A percentile compares a stretch with the other conserved stretches of the same genome.
Conservation (phyloP, 2,888 invertebrate species). For the Orthosia cruda region DNA sequence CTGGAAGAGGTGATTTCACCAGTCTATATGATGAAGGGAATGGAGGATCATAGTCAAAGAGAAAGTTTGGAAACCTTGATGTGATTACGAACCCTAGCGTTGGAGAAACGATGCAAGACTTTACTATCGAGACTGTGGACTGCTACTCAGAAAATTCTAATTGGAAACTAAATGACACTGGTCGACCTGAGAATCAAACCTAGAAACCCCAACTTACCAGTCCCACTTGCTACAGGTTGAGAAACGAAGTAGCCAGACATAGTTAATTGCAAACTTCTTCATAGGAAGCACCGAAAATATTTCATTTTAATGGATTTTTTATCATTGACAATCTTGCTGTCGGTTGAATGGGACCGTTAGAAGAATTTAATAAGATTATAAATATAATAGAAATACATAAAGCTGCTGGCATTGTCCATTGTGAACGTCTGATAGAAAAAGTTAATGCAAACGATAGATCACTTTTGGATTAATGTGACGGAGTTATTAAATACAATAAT, state of each 20-base stretch:
- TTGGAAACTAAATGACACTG: no score
- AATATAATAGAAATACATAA: slow-evolving; percentile 21
- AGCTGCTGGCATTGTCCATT: slow-evolving; percentile 7
- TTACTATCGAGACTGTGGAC: no score
- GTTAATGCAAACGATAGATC: slow-evolving; percentile 10
- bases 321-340: slow-evolving; percentile 30
- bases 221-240: no score
- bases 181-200: no score
- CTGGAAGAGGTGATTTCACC: background rate
- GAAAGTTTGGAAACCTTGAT: no score
- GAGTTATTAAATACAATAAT: background rate
- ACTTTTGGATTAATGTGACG: background rate
- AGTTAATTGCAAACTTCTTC: slow-evolving; percentile 17
- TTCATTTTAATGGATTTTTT: slow-evolving; percentile 39
- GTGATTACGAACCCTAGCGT: no score
- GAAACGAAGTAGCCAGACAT: no score
- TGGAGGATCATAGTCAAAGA: no score
- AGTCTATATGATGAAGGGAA: no score
- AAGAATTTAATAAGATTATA: slow-evolving; percentile 19
- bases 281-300: slow-evolving; percentile 10
- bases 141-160: no score
- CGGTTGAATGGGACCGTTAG: slow-evolving; percentile 22
- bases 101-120: no score
- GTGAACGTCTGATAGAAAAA: slow-evolving; percentile 19
- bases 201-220: no score